phyloP scores from a whole-genome alignment of 1,140 invertebrate species.

The Telenomus remus region DNA sequence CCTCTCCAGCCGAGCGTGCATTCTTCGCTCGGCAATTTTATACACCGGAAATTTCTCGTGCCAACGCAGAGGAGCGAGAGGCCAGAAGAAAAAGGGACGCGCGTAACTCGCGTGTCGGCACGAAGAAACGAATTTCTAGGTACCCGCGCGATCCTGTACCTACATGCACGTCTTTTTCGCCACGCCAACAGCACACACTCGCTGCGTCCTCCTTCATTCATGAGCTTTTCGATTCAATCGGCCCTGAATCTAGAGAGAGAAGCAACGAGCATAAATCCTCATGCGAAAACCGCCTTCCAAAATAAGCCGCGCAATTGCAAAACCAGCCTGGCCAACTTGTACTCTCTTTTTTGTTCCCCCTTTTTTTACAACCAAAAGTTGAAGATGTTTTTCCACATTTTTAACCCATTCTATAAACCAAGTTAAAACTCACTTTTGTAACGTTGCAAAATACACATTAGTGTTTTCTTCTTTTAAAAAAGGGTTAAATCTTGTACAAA shows the following conservation, averaged over 20 bases:
- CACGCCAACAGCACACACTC: conserved; percentile 43
- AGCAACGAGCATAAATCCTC: conserved; percentile 59
- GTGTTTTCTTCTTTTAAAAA: too few species aligned
- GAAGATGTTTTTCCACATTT: too few species aligned
- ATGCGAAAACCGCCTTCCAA: conserved; percentile 45
- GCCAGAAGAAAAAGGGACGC: conserved; percentile 22
- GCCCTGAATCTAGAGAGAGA: conserved; percentile 44
- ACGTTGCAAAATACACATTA: too few species aligned
- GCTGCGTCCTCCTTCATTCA: conserved; percentile 62
- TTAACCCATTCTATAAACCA: too few species aligned
- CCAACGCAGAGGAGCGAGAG: conserved; percentile 21
- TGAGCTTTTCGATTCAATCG: conserved; percentile 61
- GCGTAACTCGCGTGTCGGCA: conserved; percentile 48
- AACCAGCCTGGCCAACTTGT: too few species aligned
- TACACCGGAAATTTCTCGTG: conserved; percentile 62
- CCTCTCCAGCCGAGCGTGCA: conserved; percentile 51
- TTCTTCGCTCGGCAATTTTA: conserved; percentile 59
- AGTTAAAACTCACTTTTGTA: too few species aligned
- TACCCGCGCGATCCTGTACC: conserved; percentile 18
- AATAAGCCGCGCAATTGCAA: conserved; percentile 35
- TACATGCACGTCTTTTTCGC: conserved; percentile 54
- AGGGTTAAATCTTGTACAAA: too few species aligned
- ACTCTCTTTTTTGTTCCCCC: too few species aligned
- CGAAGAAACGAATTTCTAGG: conserved; percentile 61
- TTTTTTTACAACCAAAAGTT: too few species aligned